Conservation (phyloP, 1,140 invertebrate species). For the roundworm (Caenorhabditis elegans) region WBcel235 BX284605.5:4896501-4897000, state of each 20-base stretch:
- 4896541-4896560: not conserved
- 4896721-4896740: not conserved
- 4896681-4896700: too few species aligned
- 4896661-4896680: not conserved
- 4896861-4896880: not conserved
- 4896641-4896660: conserved; percentile 2
- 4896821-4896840: not conserved
- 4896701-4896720: too few species aligned
- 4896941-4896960: not conserved
- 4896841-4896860: not conserved
- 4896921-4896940: not conserved
- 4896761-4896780: not conserved
- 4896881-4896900: not conserved
- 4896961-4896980: not conserved
- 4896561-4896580: too few species aligned
- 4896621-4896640: not conserved
- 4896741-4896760: not conserved
- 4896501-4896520: not conserved
- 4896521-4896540: not conserved
- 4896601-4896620: not conserved
- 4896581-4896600: not conserved
- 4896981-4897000: conserved; percentile 3
- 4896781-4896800: not conserved
- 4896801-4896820: not conserved
- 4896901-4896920: not conserved